Percentiles rank a stretch among this genome's conserved stretches.
Conservation (phyloP, 2,113 vertebrate species). For the Morphnarchus princeps region DNA sequence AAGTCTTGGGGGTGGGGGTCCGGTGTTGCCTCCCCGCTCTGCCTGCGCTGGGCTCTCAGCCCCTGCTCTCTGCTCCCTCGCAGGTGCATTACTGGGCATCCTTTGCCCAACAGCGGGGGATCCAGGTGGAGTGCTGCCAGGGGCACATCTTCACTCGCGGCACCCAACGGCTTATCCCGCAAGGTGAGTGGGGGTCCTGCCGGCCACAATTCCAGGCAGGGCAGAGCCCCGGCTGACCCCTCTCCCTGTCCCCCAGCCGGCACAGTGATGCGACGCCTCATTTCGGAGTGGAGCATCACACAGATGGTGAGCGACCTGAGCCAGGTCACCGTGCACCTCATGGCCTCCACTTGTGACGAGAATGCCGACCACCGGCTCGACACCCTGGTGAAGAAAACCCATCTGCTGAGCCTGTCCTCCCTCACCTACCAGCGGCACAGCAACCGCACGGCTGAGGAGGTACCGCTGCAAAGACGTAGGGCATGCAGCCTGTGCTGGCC, state of each 20-base stretch:
- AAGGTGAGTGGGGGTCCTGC: conserved; percentile 74
- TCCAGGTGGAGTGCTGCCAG: conserved; percentile 92
- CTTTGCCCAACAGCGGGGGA: conserved; percentile 94
- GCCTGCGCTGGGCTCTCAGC: background rate
- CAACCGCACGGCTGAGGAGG: conserved; percentile 86
- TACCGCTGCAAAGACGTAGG: background rate
- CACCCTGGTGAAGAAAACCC: conserved; percentile 92
- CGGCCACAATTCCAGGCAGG: background rate
- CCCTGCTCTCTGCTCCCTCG: background rate
- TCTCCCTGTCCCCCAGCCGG: conserved; percentile 75
- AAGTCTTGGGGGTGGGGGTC: background rate
- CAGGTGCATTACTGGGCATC: conserved; percentile 99
- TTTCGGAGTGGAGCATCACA: conserved; percentile 97
- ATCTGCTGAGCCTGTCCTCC: conserved; percentile 92
- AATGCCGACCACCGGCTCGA: conserved; percentile 90
- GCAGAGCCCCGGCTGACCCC: background rate
- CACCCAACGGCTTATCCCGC: conserved; percentile 92
- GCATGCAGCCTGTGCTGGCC: background rate
- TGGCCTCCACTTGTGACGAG: conserved; percentile 95
- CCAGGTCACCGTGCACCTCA: conserved; percentile 92
- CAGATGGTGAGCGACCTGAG: conserved; percentile 97
- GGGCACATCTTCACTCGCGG: conserved; percentile 93
- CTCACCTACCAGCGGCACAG: conserved; percentile 95
- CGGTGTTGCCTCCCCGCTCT: rapidly evolving
- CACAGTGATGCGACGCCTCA: conserved; percentile 95